Percentiles rank a stretch among this genome's conserved stretches.
Evolutionary conservation across 2,113 vertebrate genomes (phyloP).

Genomic region (Syngnathus typhle): DNA sequence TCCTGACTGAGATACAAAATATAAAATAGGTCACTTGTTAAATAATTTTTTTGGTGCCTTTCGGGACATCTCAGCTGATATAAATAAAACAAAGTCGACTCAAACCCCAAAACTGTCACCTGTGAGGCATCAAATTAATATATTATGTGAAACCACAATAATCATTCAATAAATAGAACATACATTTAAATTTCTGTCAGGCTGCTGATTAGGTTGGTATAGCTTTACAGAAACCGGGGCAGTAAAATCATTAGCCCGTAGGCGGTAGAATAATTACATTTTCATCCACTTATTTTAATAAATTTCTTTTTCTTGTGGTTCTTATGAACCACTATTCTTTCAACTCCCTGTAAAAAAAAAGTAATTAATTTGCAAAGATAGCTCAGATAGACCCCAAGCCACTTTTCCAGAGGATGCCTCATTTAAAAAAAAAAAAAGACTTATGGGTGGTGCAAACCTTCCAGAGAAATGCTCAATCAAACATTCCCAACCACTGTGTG

Average conservation of each 20-base stretch:
- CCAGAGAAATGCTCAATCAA: not conserved
- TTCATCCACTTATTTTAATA: slow-evolving; percentile 30
- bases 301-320: slow-evolving; percentile 29
- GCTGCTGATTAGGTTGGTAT: not conserved
- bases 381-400: not conserved
- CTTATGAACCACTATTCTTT: slow-evolving; percentile 2
- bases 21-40: too few species aligned
- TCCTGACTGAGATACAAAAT: too few species aligned
- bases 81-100: not conserved
- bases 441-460: not conserved
- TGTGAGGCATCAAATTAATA: not conserved
- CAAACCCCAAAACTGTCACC: not conserved
- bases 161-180: not conserved
- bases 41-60: not conserved
- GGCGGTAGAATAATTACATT: slow-evolving; percentile 8
- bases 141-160: not conserved
- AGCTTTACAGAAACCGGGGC: not conserved
- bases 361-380: slow-evolving; percentile 3
- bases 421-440: not conserved
- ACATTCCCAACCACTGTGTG: too few species aligned
- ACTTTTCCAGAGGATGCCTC: not conserved
- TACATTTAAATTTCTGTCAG: not conserved
- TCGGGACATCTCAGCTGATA: not conserved
- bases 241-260: not conserved
- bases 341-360: slow-evolving; percentile 1